Base-by-base conservation (phyloP, 64 coral and sea anemone genomes). In the Pocillopora damicornis region DNA sequence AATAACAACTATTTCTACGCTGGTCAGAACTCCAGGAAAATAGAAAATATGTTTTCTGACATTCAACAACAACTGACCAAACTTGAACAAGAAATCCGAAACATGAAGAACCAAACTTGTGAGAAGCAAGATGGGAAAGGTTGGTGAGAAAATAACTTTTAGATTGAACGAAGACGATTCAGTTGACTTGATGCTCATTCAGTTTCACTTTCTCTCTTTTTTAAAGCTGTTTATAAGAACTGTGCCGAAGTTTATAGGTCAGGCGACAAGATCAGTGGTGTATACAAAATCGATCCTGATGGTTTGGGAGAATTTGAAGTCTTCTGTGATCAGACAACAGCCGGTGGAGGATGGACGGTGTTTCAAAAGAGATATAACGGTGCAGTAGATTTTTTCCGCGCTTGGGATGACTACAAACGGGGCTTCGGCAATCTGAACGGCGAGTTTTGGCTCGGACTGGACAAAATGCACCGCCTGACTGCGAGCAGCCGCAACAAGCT, bases 331-430 rank as follows among this genome's bases (percentile, higher is more conserved):
- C 89, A 91, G 13, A 63, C 68, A 18, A 91, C 89, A 60, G 82
- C 74, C 22, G 73, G 81, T n/a, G 89, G 89, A 63, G 89, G 81
- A 75, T 91, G 89, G 89, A 25, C 82, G 25, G 89, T 91, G 89
- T 60, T 91, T 56, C 58, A 60, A 7, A 91, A 78, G n/a, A 80
- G 89, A 63, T 45, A 26, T 15, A 81, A 86, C 60, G 89, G 89
- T 36, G 77, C 89, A 1, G 79, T 84, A 74, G 75, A 86, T 60
- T 91, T 91, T 58, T 61, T 63, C 17, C 60, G 42, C 10, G 58
- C 20, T 22, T 91, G 89, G 89, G 20, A 75, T 22, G 26, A 42
- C 45, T 91, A 91, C 51, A 71, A 80, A n/a, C 18, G 38, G 26
- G 89, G 89, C 58, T 86, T 91, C 34, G 81, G 89, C 65, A 75